Evolutionary conservation across 2,888 invertebrate genomes (phyloP), one percentile per base, ranked within the genome.

Genomic region (Leucoma salicis): DNA sequence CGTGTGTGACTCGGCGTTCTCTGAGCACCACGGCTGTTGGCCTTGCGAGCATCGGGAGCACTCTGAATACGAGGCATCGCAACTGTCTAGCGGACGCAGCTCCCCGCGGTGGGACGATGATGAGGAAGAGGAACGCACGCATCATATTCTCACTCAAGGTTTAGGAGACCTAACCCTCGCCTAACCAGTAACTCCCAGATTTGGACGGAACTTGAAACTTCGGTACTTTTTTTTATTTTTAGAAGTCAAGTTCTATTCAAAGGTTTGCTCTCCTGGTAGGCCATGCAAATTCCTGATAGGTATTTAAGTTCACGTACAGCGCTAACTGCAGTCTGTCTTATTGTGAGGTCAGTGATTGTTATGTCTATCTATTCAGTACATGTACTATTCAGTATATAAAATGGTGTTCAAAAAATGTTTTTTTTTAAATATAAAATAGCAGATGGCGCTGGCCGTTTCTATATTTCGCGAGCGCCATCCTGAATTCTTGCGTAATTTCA

Each of bases 1-100:
- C 38, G 86, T 83, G 58, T 89, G 78, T 77, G 91, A 86, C 78
- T 89, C 85, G 42, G 91, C 86, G 49, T 90, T 74, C 76, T 88
- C 88, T 49, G 90, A 90, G 54, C 90, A 89, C 63, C 82, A 82
- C 65, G 85, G 85, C 47, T 86, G 87, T 63, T 86, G 87, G 84
- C 87, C 88, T 42, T 85, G 88, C 70, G 88, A 88, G 58, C 84
- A 82, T 44, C 82, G 81, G 10, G 82, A 83, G 25, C 73, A 75
- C 48, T 80, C 82, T 13, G 82, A 84, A 53, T 80, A 72, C 71
- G 83, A 78, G 59, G 73, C 68, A 43, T 70, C 76, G 46, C 82
- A 78, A 66, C 81, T 68, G 53, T 87, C 90, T 57, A 87, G 88
- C 66, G 90, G 90, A 14, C 77, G 88, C 56, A 73, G 87, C 60